phyloP scores from a whole-genome alignment of 2,113 vertebrate genomes.

The Pelmatolapia mariae region DNA sequence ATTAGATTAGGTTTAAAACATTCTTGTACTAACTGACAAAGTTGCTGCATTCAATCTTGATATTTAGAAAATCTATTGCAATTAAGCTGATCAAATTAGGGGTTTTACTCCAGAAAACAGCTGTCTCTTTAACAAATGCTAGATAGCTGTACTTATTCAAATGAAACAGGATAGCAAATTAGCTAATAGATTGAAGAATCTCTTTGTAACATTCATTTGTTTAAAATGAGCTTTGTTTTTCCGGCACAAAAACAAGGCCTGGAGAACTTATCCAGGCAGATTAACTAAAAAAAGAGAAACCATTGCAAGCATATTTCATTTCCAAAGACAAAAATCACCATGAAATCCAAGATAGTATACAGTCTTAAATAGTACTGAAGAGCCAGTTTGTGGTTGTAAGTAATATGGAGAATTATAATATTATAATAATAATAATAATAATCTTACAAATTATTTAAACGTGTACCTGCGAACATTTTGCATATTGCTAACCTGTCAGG shows the following conservation, averaged over 20 bases:
- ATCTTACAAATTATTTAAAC: neutral
- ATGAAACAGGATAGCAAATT: slow-evolving; percentile 68
- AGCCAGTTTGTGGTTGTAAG: neutral
- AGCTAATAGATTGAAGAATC: slow-evolving; percentile 70
- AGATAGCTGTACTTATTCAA: slow-evolving; percentile 70
- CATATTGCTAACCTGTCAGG: neutral
- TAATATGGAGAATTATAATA: neutral
- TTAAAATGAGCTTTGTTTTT: slow-evolving; percentile 53
- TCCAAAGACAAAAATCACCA: neutral
- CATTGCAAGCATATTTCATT: neutral
- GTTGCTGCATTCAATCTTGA: slow-evolving; percentile 78
- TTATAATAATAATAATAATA: neutral
- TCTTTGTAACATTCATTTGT: slow-evolving; percentile 65
- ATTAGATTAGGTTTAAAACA: slow-evolving; percentile 78
- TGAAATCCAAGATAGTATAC: neutral
- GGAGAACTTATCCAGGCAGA: neutral
- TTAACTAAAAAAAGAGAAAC: neutral
- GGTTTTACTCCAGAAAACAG: slow-evolving; percentile 70
- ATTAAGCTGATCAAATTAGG: slow-evolving; percentile 77
- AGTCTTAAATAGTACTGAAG: neutral
- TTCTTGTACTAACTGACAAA: slow-evolving; percentile 73
- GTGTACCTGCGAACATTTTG: neutral
- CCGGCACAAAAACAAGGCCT: slow-evolving; percentile 1
- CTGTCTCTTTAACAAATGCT: slow-evolving; percentile 71
- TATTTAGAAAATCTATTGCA: slow-evolving; percentile 79